Evolutionary conservation across 2,888 invertebrate species (phyloP), one percentile per base, ranked within the genome.

Genomic region (Athalia rosae): DNA sequence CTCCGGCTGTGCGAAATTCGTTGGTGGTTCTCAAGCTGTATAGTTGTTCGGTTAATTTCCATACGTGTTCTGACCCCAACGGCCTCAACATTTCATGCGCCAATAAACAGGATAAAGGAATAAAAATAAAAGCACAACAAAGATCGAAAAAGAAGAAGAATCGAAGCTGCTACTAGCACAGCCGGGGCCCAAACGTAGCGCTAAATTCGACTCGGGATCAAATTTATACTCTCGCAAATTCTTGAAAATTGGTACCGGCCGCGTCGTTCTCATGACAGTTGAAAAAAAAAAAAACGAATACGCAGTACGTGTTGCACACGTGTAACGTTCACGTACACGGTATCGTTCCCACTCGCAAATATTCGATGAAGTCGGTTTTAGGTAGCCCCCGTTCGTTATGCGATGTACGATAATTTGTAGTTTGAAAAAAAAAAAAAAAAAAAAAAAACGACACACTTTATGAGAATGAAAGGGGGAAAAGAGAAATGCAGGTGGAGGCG

Each of bases 31-130:
- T 28, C 28, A 28, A 28, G 28, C 28, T 28, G 28, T 28, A 28
- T 28, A 28, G 28, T 28, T 28, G 28, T 11, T 50, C 50, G 50
- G n/a, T 56, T 69, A 56, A 69, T 69, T 69, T 69, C 69, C 69
- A 69, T 69, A 69, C 69, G 69, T 7, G 69, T 69, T 43, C 13
- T 69, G 69, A 69, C 69, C 69, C 58, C 69, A 56, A 69, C 43
- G 69, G 69, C 69, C 69, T 69, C 69, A 58, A 69, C 56, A 69
- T 45, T 69, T 69, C 45, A 47, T n/a, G 62, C 5, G 28, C 13
- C 11, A 64, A 64, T n/a, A 58, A 13, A 69, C 45, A 58, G 7
- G 41, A 13, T 47, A 76, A 56, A 43, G 62, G 7, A 41, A 8
- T n/a, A 28, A 41, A 6, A 13, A 43, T 4, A 11, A n/a, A 28